Conservation (phyloP, 2,888 invertebrate genomes). For the Elmis aenea region DNA sequence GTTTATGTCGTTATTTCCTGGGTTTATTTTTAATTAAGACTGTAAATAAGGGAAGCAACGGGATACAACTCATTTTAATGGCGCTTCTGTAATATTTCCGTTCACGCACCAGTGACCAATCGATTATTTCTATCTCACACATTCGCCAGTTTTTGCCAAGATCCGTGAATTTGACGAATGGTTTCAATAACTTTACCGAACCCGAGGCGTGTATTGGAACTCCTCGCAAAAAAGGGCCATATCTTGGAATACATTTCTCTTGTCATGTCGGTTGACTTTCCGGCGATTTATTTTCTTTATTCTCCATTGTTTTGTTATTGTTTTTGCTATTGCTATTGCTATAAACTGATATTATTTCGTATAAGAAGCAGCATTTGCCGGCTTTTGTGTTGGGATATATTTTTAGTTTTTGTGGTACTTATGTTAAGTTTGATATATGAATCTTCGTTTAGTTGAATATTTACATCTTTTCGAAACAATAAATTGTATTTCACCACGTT, state of each 20-base stretch:
- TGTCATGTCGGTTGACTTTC: constrained; percentile 34
- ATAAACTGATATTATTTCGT: constrained; percentile 7
- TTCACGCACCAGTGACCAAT: constrained; percentile 26
- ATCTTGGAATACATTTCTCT: constrained; percentile 39
- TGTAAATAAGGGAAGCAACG: too few relatives aligned
- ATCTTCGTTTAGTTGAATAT: too few relatives aligned
- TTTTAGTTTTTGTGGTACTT: too few relatives aligned
- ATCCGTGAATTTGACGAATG: constrained; percentile 39
- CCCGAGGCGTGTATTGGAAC: constrained; percentile 36
- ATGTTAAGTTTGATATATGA: too few relatives aligned
- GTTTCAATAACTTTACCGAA: constrained; percentile 40
- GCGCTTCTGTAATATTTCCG: constrained; percentile 5
- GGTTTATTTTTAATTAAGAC: too few relatives aligned
- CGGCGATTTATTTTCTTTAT: constrained; percentile 34
- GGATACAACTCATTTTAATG: constrained; percentile 1
- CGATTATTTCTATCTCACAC: constrained; percentile 34
- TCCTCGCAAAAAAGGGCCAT: constrained; percentile 32
- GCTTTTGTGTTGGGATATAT: too few relatives aligned
- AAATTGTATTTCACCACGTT: too few relatives aligned
- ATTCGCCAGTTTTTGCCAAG: constrained; percentile 29
- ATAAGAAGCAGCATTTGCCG: too few relatives aligned
- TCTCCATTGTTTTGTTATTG: constrained; percentile 30
- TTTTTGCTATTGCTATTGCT: constrained; percentile 18
- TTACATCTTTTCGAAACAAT: too few relatives aligned
- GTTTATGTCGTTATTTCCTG: too few relatives aligned